Base-by-base conservation (phyloP, 2,797 vertebrate genomes). In the Cuculus canorus region DNA sequence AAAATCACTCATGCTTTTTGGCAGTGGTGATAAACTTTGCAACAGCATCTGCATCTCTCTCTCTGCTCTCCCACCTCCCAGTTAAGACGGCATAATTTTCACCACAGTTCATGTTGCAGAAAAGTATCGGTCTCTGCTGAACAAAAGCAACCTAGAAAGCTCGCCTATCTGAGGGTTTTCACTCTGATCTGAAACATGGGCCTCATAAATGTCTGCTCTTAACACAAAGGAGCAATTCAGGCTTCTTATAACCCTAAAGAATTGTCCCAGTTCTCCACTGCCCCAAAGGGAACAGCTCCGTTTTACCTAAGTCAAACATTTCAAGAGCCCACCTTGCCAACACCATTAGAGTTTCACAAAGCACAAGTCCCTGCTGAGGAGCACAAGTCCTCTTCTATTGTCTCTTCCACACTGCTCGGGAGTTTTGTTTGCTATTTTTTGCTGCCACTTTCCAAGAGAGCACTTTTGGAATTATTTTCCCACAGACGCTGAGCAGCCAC, bases 221-320 rank as follows among this genome's bases (percentile, higher is more conserved):
- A 56, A 57, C 88, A 95, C 93, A 95, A 95, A 96, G 78, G 66
- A 92, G 53, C 48, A 50, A 92, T 95, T 94, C 87, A 95, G 66
- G 21, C 47, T 83, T 17, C 19, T 8, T 54, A 52, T 3, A 71
- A 17, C 52, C 54, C 73, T 25, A 2, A 82, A 72, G 69, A 87
- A 76, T 14, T 33, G 65, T 86, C 65, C 69, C 79, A 81, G 65
- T 13, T 70, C 72, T 71, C 92, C 64, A 16, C 24, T 45, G 56
- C n/a, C 75, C 91, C 77, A 16, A 30, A 63, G 82, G 79, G 85
- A 86, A 90, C 0, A 64, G 73, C 52, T 94, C 63, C 37, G 2
- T 93, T 96, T 90, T 52, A 53, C 48, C 27, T 0, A 52, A 86
- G 28, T 35, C 78, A 84, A 86, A 68, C 70, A 23, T 70, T 52